These are phyloP conservation scores for Betta splendens DNA, from an alignment of 2,797 vertebrate species.

Conservation along the genomic window DNA sequence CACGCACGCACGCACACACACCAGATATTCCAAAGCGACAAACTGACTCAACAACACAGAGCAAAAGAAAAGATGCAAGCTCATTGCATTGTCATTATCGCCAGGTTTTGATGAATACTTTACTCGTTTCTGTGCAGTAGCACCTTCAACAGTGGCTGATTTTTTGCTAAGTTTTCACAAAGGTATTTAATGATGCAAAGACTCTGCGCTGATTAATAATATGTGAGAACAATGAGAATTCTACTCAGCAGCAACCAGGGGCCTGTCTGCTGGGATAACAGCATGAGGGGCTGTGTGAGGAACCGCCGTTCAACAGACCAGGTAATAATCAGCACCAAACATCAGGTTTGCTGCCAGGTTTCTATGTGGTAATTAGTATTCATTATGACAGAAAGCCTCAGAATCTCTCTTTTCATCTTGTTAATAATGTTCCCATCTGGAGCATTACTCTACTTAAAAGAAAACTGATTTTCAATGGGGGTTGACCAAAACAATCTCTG, in stretches of 20 bases:
- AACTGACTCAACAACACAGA: too few relatives aligned
- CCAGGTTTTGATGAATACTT: too few relatives aligned
- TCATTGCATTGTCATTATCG: too few relatives aligned
- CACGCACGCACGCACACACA: too few relatives aligned
- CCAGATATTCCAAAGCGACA: too few relatives aligned
- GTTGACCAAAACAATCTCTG: too few relatives aligned
- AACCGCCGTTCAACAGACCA: constrained; percentile 61
- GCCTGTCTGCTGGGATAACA: constrained; percentile 34
- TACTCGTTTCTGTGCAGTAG: too few relatives aligned
- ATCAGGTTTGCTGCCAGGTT: constrained; percentile 61
- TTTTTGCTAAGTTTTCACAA: constrained; percentile 48
- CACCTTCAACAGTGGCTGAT: constrained; percentile 23
- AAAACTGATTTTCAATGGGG: too few relatives aligned
- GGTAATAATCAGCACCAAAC: constrained; percentile 69
- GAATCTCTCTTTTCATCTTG: constrained; percentile 53
- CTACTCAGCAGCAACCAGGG: constrained; percentile 34
- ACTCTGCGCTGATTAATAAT: constrained; percentile 69
- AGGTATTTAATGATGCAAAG: constrained; percentile 47
- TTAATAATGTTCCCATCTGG: constrained; percentile 66
- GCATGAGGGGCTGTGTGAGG: constrained; percentile 27
- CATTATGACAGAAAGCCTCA: constrained; percentile 66
- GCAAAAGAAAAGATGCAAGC: too few relatives aligned
- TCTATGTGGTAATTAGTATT: constrained; percentile 68
- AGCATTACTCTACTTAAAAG: constrained; percentile 54
- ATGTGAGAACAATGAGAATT: constrained; percentile 63